phyloP scores from a whole-genome alignment of 2,113 vertebrate genomes.

The Cairina moschata region DNA sequence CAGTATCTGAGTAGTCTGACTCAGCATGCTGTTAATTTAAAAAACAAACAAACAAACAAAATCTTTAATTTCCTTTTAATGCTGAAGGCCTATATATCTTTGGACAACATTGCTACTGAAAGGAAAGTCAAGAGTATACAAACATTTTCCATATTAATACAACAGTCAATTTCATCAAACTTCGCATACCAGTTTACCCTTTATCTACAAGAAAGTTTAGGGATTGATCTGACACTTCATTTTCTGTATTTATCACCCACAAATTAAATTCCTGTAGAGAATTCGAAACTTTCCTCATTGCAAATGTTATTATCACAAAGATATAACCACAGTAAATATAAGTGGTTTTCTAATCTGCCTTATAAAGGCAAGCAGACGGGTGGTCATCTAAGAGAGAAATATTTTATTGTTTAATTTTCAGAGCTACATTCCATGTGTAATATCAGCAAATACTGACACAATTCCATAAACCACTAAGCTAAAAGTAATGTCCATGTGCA shows the following conservation, averaged over 20 bases:
- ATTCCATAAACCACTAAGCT: not conserved
- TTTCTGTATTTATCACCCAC: not conserved
- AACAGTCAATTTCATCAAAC: not conserved
- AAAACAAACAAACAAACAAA: too few species aligned
- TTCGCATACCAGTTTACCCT: not conserved
- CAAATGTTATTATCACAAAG: not conserved
- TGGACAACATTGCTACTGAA: not conserved
- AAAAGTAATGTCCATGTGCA: not conserved
- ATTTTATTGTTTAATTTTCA: not conserved
- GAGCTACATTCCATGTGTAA: not conserved
- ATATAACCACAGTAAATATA: not conserved
- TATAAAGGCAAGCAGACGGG: not conserved
- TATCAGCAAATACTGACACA: not conserved
- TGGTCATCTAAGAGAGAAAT: not conserved
- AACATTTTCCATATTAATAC: not conserved
- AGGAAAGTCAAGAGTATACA: not conserved
- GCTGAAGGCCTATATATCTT: not conserved
- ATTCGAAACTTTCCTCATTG: not conserved
- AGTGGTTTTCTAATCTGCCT: not conserved
- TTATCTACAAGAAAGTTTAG: not conserved
- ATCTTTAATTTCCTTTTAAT: not conserved
- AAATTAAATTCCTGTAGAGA: conserved; percentile 28
- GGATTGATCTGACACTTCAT: not conserved
- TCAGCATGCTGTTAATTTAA: not conserved
- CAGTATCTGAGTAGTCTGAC: not conserved